Base-by-base conservation (phyloP, 2,888 invertebrate genomes). In the Serripes groenlandicus region DNA sequence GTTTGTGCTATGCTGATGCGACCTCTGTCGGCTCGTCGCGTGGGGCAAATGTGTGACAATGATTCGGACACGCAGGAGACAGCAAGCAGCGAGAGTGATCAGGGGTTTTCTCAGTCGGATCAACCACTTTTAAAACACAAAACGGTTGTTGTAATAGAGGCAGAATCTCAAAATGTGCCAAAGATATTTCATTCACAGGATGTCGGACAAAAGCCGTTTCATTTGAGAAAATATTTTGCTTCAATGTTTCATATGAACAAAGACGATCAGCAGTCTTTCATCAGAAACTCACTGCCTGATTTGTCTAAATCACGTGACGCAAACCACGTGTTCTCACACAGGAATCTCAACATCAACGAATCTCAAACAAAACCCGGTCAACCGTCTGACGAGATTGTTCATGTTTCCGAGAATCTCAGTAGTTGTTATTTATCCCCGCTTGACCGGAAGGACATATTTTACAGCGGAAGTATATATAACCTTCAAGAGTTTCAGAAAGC, bases 1-100 rank as follows among this genome's bases (percentile, higher is more conserved):
- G 87, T 88, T 23, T 84, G 75, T 42, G 84, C 83, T 4, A 60
- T 77, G 11, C 64, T 90, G 4, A 83, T 88, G 82, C 81, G 85
- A 60, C 88, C 89, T 58, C 52, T 80, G 32, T 26, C 37, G 3
- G 11, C 23, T 15, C n/a, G n/a, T 21, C 66, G 18, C 26, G 42
- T 42, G 26, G 42, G 26, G 23, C 42, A 66, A 18, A 42, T 37
- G 9, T 42, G 66, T 42, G 66, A 66, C 18, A 66, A 37, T 18
- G 37, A 64, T 18, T 74, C 66, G 0, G n/a, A 34, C 32, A 70
- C 70, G 15, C 54, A 54, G 28, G 66, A 42, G 26, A 42, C 42
- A 26, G 42, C 66, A 32, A 66, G 66, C 26, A 35, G 26, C 28
- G 66, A 66, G 28, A 66, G 42, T 23, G 66, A 66, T 42, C 66